Evolutionary conservation across 2,888 invertebrate genomes (phyloP), one percentile per base, ranked within the genome.

Genomic region (Epistrophe grossulariae): DNA sequence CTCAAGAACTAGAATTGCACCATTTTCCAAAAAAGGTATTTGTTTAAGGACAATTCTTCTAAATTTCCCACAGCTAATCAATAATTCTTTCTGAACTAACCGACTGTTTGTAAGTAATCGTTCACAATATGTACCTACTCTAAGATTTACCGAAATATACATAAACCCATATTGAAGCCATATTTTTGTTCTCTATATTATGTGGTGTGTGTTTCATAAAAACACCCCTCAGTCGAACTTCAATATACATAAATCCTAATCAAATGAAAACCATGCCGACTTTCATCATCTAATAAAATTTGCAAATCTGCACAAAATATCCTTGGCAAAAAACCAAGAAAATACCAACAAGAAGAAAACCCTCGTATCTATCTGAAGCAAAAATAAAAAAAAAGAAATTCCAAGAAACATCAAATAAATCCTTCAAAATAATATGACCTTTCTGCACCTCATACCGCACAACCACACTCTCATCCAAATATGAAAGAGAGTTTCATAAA

Each of bases 221-320:
- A 43, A 28, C 24, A 24, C 9, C 45, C 45, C 64, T 45, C 9
- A 28, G 17, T 6, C 9, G 11, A 45, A 45, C n/a, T 17, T 45
- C 38, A 64, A 31, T 64, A 45, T 15, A 62, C 31, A 62, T 64
- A 64, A 64, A 64, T 40, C 64, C 28, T 31, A n/a, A 28, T 45
- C 28, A 64, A 19, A 45, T n/a, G 15, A 28, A 43, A 45, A 24
- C 0, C n/a, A 38, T 60, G 8, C 40, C 62, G 15, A 48, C 45
- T 48, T 48, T 48, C 45, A 66, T 50, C 35, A 50, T 68, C 66
- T 19, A 35, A 68, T 68, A 68, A 68, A 68, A 68, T 68, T 50
- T 68, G 50, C 66, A 68, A 68, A 68, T 68, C 66, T 68, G 35
- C 50, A 68, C 17, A 55, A 52, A 55, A 52, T 28, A 70, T 70